These are phyloP conservation scores for Lycaon pictus DNA, from an alignment of 2,113 vertebrate genomes.

Conservation along the genomic window DNA sequence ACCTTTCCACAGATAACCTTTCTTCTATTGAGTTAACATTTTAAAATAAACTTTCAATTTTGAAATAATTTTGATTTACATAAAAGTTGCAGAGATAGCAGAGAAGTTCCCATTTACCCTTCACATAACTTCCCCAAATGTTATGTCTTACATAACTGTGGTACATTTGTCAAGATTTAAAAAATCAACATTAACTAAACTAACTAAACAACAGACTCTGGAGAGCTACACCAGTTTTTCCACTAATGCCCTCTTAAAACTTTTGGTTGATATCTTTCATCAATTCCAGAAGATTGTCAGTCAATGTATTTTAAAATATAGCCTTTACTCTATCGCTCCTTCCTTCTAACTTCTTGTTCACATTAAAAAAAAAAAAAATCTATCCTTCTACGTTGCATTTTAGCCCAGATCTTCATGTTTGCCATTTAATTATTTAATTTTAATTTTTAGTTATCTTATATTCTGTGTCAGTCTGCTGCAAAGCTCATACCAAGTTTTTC, in stretches of 20 bases:
- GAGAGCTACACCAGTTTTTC: not conserved
- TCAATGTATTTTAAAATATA: not conserved
- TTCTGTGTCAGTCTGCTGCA: not conserved
- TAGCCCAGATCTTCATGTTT: not conserved
- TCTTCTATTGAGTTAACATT: not conserved
- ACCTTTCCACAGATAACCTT: not conserved
- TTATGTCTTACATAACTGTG: not conserved
- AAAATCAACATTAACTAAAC: not conserved
- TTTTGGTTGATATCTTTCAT: not conserved
- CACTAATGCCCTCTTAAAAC: not conserved
- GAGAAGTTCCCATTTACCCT: not conserved
- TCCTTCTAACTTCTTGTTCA: not conserved
- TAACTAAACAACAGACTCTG: not conserved
- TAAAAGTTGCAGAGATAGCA: not conserved
- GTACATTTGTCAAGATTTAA: not conserved
- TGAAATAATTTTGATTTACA: not conserved
- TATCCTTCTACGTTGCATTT: not conserved
- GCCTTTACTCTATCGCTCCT: not conserved
- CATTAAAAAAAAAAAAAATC: not conserved
- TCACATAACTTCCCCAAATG: not conserved
- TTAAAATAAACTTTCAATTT: constrained; percentile 4
- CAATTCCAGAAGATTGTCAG: not conserved
- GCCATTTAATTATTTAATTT: not conserved
- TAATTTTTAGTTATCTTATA: not conserved
- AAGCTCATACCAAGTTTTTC: not conserved